These are phyloP conservation scores for Lanius ludovicianus DNA, from an alignment of 2,113 vertebrate genomes.

Conservation along the genomic window DNA sequence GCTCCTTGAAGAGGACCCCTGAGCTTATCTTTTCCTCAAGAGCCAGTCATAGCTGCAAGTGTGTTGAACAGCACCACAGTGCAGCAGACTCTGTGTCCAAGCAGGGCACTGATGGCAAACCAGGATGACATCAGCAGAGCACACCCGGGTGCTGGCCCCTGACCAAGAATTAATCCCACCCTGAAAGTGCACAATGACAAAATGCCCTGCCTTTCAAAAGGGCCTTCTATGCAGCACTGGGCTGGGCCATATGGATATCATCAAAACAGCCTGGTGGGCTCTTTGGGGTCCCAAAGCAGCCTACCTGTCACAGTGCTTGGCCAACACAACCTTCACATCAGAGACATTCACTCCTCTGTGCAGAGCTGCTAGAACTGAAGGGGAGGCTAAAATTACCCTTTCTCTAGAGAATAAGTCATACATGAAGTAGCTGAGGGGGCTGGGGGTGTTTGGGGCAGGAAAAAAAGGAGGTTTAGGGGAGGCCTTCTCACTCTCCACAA, in stretches of 20 bases:
- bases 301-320: not conserved
- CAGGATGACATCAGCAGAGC: not conserved
- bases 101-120: not conserved
- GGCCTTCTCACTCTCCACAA: not conserved
- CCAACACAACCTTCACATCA: not conserved
- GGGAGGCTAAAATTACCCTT: not conserved
- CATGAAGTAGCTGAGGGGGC: not conserved
- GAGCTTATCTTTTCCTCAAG: not conserved
- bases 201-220: not conserved
- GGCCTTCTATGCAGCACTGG: fast-evolving
- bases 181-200: not conserved
- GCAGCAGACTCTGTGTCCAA: not conserved
- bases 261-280: not conserved
- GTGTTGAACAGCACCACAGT: not conserved
- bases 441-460: not conserved
- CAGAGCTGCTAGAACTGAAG: not conserved
- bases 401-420: not conserved
- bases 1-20: not conserved
- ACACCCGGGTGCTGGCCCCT: not conserved
- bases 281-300: not conserved
- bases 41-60: not conserved
- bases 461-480: not conserved
- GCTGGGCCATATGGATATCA: not conserved
- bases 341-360: not conserved
- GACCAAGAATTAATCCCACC: not conserved